These are phyloP conservation scores for Platorchestia sp. DNA, from an alignment of 1,140 invertebrate genomes.

Conservation along the genomic window DNA sequence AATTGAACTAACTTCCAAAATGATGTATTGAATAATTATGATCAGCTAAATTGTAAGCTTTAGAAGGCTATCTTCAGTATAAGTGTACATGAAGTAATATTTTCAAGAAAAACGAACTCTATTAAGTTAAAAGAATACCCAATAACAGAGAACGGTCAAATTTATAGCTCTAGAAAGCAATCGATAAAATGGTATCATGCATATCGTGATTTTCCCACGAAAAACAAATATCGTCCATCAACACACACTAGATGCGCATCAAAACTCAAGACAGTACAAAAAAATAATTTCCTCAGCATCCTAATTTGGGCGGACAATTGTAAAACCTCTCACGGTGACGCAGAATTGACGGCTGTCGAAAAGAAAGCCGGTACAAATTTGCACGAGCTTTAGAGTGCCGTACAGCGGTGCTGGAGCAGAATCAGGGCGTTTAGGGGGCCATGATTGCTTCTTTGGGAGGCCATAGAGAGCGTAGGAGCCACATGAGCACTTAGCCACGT, in stretches of 20 bases:
- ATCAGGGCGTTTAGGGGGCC: not conserved
- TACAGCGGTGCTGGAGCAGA: not conserved
- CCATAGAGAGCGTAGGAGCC: not conserved
- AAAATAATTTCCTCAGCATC: not conserved
- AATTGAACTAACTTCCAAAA: no score
- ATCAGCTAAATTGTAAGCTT: no score
- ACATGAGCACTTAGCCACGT: not conserved
- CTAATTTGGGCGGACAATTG: not conserved
- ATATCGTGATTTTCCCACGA: no score
- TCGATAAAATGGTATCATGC: no score
- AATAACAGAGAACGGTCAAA: no score
- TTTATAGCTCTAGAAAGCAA: no score
- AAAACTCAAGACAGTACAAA: not conserved
- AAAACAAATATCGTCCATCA: no score
- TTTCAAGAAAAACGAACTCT: no score
- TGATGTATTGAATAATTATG: no score
- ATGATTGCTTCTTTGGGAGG: not conserved
- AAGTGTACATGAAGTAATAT: no score
- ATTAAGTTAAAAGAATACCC: no score
- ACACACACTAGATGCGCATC: not conserved
- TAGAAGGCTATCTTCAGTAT: no score
- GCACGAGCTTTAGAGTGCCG: not conserved
- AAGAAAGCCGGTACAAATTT: not conserved
- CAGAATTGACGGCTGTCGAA: not conserved
- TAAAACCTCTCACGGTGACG: not conserved